Base-by-base conservation (phyloP, 2,797 vertebrate genomes). In the Sebastes kiyomatsui region DNA sequence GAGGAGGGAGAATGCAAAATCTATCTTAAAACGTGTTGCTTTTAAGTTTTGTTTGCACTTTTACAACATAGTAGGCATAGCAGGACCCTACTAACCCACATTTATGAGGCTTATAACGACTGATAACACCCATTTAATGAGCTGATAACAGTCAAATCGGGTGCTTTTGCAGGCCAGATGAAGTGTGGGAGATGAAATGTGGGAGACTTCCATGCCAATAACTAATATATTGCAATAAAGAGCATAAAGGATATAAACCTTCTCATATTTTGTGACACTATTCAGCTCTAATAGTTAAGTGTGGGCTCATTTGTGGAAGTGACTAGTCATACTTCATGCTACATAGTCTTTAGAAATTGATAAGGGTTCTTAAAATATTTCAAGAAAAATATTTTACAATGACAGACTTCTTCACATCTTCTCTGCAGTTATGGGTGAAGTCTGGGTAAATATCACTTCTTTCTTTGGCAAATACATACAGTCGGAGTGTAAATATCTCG, bases 391-490 rank as follows among this genome's bases (percentile, higher is more conserved):
- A 58, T 58, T 23, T 46, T 49, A 65, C 13, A 58, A 14, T 35
- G 12, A 38, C 20, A n/a, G 49, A 38, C 12, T n/a, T 74, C 6
- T 30, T 62, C 9, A 65, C 23, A 58, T 60, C 4, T 70, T 62
- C 33, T 71, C 35, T 78, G 30, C 22, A 71, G 46, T 54, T 49
- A 16, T 25, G 64, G 2, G 42, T 46, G 6, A 46, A 46, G 42
- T 46, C 42, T 61, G 2, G 11, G 22, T 71, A 20, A 69, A 35
- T 22, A 22, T 59, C 23, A 33, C 7, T 13, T 70, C 25, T 56
- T 76, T 69, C 35, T 59, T 20, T 62, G 3, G 16, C 52, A 82
- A 75, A 84, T 28, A 70, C 67, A 59, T 28, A 62, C 25, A 64
- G 62, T 65, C 2, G 3, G 18, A 65, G 46, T 16, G 60, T 60